Evolutionary conservation across 2,113 vertebrate species (phyloP), one percentile per base, ranked within the genome.

Genomic region (Nothobranchius kuhntae): DNA sequence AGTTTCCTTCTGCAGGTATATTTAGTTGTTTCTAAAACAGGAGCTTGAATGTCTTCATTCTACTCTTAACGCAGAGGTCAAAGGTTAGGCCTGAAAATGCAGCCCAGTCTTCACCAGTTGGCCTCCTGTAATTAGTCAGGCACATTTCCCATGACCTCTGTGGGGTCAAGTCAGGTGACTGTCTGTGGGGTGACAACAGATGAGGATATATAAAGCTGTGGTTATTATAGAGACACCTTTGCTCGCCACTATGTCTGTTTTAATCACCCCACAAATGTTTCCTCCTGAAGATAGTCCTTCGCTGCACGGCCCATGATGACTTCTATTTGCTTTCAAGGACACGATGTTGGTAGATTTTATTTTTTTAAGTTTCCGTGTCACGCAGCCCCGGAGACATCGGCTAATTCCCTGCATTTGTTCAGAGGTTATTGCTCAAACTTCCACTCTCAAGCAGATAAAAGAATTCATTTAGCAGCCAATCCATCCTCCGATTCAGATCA

Each of bases 71-170:
- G 40, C 17, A 30, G 71, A 59, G 87, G 30, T 81, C 83, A 85
- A 79, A 91, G 90, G 78, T 91, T 73, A 85, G 65, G 58, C 68
- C 21, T 54, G 24, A 53, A 82, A 86, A 89, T 73, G 57, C 66
- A 81, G 50, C 30, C 45, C 71, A 68, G 77, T 81, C 79, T 67
- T 53, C 42, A 1, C 67, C 89, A 91, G 86, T 87, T 92, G 91
- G 73, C 76, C 70, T 13, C 35, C 56, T 73, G 74, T 88, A 86
- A 90, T 89, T 90, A 82, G 64, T 57, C 58, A 7, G 69, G 68
- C 73, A 67, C 51, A 59, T 84, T 90, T 89, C 89, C 82, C 89
- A 90, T 86, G 87, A 91, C 87, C 89, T 30, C 47, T n/a, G 38
- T 10, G 44, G 53, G 52, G 66, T 52, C 14, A 38, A 59, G 66